Base-by-base conservation (phyloP, 1,140 invertebrate genomes). In the Habropoda laboriosa region DNA sequence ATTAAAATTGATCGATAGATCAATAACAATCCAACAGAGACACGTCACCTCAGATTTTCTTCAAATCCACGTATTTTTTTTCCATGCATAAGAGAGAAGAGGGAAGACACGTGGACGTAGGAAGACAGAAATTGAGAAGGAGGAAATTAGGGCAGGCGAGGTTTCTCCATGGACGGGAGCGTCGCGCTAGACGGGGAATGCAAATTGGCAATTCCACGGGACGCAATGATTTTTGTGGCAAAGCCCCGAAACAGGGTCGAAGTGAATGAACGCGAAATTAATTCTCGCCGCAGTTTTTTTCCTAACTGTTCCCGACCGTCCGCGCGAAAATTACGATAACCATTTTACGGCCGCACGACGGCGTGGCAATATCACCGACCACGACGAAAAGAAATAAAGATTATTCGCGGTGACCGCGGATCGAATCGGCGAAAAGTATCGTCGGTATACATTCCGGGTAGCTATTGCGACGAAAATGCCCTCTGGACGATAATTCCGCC, bases 401-500 rank as follows among this genome's bases (percentile, higher is more conserved):
- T 67, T 66, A 70, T 60, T 63, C 60, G 18, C 58, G 10, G 5
- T 38, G 18, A 7, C 40, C 51, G 5, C 1, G 27, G 27, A 35
- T 30, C 27, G 35, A 51, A 61, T 53, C 40, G 18, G 18, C n/a
- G n/a, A n/a, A 49, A 60, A 51, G 32, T 49, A 40, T 78, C 27
- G 21, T n/a, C 64, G 64, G 27, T 27, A 7, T 35, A 4, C 35
- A 1, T n/a, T n/a, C n/a, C 35, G 24, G 16, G 27, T 27, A 42
- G 27, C 30, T 8, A 68, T 67, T 30, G 38, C 45, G 27, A 27
- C 70, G 53, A 61, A 85, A 80, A 57, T 45, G 70, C 63, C 71
- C 71, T 35, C 7, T 35, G 75, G 79, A 86, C 79, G 79, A 85
- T 88, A 88, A 88, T 79, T 77, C 72, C 55, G 55, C 12, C 57